Base-by-base conservation (phyloP, 2,113 vertebrate genomes). In the Chaenocephalus aceratus region DNA sequence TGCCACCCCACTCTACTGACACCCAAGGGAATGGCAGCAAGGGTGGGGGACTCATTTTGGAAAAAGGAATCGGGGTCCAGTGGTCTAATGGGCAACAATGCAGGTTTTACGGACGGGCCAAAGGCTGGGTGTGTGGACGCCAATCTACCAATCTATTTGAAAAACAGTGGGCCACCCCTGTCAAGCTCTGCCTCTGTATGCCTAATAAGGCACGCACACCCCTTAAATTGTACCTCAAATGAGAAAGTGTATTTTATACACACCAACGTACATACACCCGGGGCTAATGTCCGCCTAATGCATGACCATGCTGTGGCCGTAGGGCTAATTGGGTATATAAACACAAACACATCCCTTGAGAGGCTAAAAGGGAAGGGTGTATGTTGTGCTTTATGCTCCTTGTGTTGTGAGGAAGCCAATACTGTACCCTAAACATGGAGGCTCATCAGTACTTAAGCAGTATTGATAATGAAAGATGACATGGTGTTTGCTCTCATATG, bases 261-360 rank as follows among this genome's bases (percentile, higher is more conserved):
- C 80, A 77, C 77, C 87, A 77, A 75, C 72, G 23, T 84, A 56
- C 82, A 88, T 73, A 81, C 89, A 92, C 91, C 87, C 80, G 72
- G 89, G 92, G 91, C 91, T 93, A 93, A 94, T 93, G 93, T 90
- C 91, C 87, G 82, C 87, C 88, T 94, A 93, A 91, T 92, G 92
- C 90, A 90, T 91, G 90, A 84, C 90, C 88, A 79, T 86, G 88
- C 88, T 92, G 89, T 93, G 93, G 91, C 94, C 88, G 81, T 75
- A 90, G 90, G 94, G 92, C 92, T 95, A 94, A 95, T 95, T 94
- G 92, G 91, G 88, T 93, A 92, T 91, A 93, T 94, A 92, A 95
- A 94, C 93, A 94, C 90, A 93, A 94, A 91, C 93, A 93, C 61
- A 86, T 94, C 93, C 95, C 94, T 56, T 77, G 93, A 94, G 92